Evolutionary conservation across 2,797 vertebrate genomes (phyloP).

Genomic region (Gymnoscopelus braueri): DNA sequence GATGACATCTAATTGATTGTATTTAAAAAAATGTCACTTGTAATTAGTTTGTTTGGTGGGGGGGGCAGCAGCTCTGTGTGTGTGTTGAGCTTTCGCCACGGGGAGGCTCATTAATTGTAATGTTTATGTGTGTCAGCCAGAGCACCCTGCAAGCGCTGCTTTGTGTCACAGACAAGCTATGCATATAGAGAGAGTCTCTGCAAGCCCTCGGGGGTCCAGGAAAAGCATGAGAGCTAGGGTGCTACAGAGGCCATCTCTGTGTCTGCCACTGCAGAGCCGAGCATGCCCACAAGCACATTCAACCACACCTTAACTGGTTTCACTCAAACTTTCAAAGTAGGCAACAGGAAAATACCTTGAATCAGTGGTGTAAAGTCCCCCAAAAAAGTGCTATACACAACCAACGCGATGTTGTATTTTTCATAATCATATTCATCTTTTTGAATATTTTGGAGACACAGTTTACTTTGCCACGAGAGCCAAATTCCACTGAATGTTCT

Average conservation of each 20-base stretch:
- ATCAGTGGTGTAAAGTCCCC: slow-evolving; percentile 24
- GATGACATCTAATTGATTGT: slow-evolving; percentile 46
- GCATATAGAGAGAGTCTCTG: slow-evolving; percentile 35
- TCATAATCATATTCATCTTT: too few relatives aligned
- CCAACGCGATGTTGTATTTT: too few relatives aligned
- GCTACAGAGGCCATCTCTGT: slow-evolving; percentile 42
- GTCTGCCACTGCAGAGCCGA: slow-evolving; percentile 16
- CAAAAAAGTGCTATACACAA: too few relatives aligned
- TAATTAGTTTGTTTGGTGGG: slow-evolving; percentile 34
- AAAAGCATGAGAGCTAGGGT: slow-evolving; percentile 13
- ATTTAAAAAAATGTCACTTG: slow-evolving; percentile 51
- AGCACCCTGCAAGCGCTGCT: slow-evolving; percentile 61
- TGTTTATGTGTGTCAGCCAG: slow-evolving; percentile 76
- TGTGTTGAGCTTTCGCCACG: slow-evolving; percentile 53
- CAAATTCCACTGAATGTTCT: not conserved
- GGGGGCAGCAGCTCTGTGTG: not conserved
- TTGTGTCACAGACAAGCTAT: slow-evolving; percentile 57
- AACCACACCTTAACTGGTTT: slow-evolving; percentile 38
- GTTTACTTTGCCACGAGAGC: too few relatives aligned
- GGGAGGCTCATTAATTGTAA: slow-evolving; percentile 65
- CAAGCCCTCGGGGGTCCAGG: not conserved
- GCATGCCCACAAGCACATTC: slow-evolving; percentile 6
- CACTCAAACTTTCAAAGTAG: slow-evolving; percentile 41
- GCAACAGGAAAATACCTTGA: slow-evolving; percentile 10
- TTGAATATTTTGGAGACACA: too few relatives aligned